Evolutionary conservation across 2,888 invertebrate genomes (phyloP).

Genomic region (Carterocephalus palaemon): DNA sequence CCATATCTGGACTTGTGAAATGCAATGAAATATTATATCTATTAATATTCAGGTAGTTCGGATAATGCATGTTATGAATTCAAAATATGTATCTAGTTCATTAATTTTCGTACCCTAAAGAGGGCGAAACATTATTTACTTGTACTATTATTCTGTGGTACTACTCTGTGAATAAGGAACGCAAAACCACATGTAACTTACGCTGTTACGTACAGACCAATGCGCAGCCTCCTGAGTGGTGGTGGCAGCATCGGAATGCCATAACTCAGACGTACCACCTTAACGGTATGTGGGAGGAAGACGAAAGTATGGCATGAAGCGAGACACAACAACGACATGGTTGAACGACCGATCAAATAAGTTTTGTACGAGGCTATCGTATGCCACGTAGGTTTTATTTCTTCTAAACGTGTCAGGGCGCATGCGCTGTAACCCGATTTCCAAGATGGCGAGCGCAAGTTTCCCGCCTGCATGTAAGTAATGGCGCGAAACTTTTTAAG

Average conservation of each 20-base stretch:
- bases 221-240: constrained; percentile 67
- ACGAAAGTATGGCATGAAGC: constrained; percentile 46
- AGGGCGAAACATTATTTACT: constrained; percentile 60
- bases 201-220: constrained; percentile 46
- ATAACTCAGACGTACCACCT: constrained; percentile 75
- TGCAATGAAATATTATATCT: too few species aligned
- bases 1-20: too few species aligned
- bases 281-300: constrained; percentile 71
- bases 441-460: constrained; percentile 56
- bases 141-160: too few species aligned
- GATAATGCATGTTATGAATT: too few species aligned
- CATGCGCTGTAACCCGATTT: constrained; percentile 54
- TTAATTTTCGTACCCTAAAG: constrained; percentile 52
- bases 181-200: constrained; percentile 61
- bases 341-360: constrained; percentile 79
- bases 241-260: constrained; percentile 75
- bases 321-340: constrained; percentile 60
- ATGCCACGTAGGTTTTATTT: constrained; percentile 69
- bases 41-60: too few species aligned
- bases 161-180: constrained; percentile 46
- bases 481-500: constrained; percentile 41
- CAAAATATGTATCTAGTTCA: too few species aligned
- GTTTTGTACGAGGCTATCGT: constrained; percentile 72
- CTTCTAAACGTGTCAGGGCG: constrained; percentile 67
- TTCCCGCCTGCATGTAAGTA: constrained; percentile 38